phyloP scores from a whole-genome alignment of 2,888 invertebrate species.

The Amphipoea lucens region DNA sequence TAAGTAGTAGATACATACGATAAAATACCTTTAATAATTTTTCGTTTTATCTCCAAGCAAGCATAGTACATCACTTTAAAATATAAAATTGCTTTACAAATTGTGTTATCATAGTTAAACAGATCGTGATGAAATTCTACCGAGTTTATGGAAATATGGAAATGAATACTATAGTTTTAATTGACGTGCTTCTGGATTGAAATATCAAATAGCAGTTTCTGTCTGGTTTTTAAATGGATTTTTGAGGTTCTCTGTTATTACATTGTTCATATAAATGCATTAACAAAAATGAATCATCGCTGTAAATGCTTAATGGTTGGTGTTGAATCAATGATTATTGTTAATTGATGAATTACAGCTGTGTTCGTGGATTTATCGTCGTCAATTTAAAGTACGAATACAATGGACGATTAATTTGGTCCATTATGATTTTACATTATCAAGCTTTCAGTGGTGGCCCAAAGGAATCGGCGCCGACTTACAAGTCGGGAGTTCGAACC shows the following conservation, averaged over 20 bases:
- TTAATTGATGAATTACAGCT: slow-evolving; percentile 22
- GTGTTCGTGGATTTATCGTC: background rate
- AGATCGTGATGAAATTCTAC: slow-evolving; percentile 38
- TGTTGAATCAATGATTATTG: slow-evolving; percentile 2
- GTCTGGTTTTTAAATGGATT: slow-evolving; percentile 25
- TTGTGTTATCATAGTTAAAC: slow-evolving; percentile 32
- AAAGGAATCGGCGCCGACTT: too few species aligned
- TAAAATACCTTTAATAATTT: background rate
- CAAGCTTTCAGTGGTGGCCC: too few species aligned
- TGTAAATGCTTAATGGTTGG: background rate
- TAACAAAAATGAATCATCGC: background rate
- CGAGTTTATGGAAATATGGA: slow-evolving; percentile 35
- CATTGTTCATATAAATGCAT: slow-evolving; percentile 21
- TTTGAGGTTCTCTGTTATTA: slow-evolving; percentile 14
- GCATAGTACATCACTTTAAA: background rate
- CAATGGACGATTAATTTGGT: background rate
- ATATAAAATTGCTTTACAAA: slow-evolving; percentile 41
- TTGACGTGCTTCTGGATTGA: slow-evolving; percentile 24
- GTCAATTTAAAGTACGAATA: slow-evolving; percentile 3
- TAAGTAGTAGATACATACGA: too few species aligned
- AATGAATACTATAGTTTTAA: slow-evolving; percentile 41
- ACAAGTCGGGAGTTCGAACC: too few species aligned
- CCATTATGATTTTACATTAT: slow-evolving; percentile 3
- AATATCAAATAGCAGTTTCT: slow-evolving; percentile 9
- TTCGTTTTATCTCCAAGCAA: background rate